Base-by-base conservation (phyloP, 2,113 vertebrate species). In the Pedionomus torquatus region DNA sequence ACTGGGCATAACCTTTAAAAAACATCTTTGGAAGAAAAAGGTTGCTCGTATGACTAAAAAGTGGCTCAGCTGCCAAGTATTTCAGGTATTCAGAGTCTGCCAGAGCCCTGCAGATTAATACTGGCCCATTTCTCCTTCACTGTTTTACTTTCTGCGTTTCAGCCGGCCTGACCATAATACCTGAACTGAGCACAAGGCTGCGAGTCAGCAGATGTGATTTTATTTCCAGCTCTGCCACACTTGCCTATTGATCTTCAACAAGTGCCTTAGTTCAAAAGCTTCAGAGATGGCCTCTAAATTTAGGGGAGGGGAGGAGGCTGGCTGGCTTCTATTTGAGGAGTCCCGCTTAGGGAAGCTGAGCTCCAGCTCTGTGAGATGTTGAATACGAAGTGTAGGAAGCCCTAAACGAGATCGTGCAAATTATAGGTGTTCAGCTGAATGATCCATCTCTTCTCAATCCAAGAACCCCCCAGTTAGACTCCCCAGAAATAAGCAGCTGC, bases 61-160 rank as follows among this genome's bases (percentile, higher is more conserved):
- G 91, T 64, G 83, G 74, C 77, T 95, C 77, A 87, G 95, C 92
- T 97, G 94, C 95, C 96, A 96, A 97, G 64, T 93, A 96, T 97
- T 95, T 95, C 95, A 96, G 96, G 95, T 97, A 96, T 97, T 97
- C 89, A 63, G 81, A 91, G 94, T 23, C 95, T 91, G 94, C 92
- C 95, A 97, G 91, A 95, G 94, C 92, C 89, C 89, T 96, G 96
- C 1, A 16, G 94, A 97, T 95, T 97, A 93, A 90, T 93, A 95
- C 66, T 96, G 84, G 94, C 86, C 89, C 86, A 72, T 87, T 95
- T 93, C 97, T 97, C 94, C 87, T 88, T 49, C 52, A 30, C 91
- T 92, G 95, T 89, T 97, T 94, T 87, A 93, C 91, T 95, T 94
- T 93, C 63, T 94, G 82, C 87, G 44, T 41, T 89, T 93, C 88